phyloP scores from a whole-genome alignment of 2,113 vertebrate species.

The Calyptomena viridis region DNA sequence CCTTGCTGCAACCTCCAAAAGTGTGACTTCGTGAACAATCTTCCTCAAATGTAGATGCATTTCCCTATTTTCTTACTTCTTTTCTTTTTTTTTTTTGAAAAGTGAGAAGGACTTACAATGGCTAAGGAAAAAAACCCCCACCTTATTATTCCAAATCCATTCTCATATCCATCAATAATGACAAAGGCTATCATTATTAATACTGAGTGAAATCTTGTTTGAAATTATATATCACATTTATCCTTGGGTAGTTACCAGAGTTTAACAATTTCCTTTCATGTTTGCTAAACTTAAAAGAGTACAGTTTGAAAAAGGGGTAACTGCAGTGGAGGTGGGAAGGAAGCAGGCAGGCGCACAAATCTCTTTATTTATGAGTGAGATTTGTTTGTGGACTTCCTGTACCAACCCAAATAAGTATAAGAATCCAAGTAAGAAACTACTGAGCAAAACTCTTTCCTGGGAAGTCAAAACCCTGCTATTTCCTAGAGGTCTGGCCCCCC shows the following conservation, averaged over 20 bases:
- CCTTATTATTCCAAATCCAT: not conserved
- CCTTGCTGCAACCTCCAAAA: not conserved
- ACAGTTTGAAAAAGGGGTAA: not conserved
- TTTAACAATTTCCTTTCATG: slow-evolving; percentile 8
- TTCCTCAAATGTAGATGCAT: not conserved
- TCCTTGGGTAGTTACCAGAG: not conserved
- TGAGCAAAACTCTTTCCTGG: not conserved
- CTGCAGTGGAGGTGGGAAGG: not conserved
- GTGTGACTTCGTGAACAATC: not conserved
- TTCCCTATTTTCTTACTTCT: not conserved
- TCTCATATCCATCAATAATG: not conserved
- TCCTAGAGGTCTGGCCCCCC: not conserved
- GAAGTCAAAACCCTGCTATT: not conserved
- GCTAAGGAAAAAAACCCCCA: not conserved
- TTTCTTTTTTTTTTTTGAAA: not conserved
- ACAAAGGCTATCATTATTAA: not conserved
- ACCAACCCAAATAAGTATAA: not conserved
- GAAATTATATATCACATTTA: not conserved
- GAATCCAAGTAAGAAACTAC: not conserved
- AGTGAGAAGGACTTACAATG: not conserved
- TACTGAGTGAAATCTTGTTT: not conserved
- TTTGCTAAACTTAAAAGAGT: not conserved
- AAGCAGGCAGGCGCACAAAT: not conserved
- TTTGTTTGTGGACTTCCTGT: slow-evolving; percentile 26
- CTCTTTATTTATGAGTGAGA: slow-evolving; percentile 16